Evolutionary conservation across 2,113 vertebrate genomes (phyloP).

Genomic region (Albula goreensis): DNA sequence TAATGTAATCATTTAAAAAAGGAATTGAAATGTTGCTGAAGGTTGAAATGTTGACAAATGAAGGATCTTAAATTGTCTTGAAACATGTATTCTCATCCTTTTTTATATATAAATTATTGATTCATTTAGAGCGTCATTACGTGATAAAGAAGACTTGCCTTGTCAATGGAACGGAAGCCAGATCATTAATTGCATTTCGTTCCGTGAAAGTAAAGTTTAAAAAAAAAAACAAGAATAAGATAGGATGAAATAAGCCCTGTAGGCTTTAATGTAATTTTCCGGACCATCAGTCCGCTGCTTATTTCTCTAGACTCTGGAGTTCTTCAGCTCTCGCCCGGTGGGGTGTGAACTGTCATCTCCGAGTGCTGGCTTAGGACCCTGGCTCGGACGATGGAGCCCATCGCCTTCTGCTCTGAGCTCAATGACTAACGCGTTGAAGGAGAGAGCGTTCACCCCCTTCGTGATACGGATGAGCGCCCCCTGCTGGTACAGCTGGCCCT

Average conservation of each 20-base stretch:
- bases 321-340: constrained; percentile 49
- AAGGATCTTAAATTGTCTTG: background rate
- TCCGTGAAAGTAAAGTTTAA: background rate
- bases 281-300: constrained; percentile 65
- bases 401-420: background rate
- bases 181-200: background rate
- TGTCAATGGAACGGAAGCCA: background rate
- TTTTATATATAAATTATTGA: background rate
- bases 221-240: constrained; percentile 42
- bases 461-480: no score
- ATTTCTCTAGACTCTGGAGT: constrained; percentile 52
- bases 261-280: constrained; percentile 76
- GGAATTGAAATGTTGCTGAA: background rate
- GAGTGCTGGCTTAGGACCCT: constrained; percentile 49
- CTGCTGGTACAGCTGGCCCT: no score
- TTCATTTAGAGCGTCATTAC: background rate
- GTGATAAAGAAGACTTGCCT: background rate
- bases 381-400: background rate
- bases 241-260: constrained; percentile 66
- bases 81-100: background rate
- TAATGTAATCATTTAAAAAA: background rate
- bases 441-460: no score
- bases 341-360: constrained; percentile 28
- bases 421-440: no score
- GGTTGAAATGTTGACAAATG: no score